These are phyloP conservation scores for Microctenopoma lineatum DNA, from an alignment of 2,797 vertebrate species.

Conservation along the genomic window DNA sequence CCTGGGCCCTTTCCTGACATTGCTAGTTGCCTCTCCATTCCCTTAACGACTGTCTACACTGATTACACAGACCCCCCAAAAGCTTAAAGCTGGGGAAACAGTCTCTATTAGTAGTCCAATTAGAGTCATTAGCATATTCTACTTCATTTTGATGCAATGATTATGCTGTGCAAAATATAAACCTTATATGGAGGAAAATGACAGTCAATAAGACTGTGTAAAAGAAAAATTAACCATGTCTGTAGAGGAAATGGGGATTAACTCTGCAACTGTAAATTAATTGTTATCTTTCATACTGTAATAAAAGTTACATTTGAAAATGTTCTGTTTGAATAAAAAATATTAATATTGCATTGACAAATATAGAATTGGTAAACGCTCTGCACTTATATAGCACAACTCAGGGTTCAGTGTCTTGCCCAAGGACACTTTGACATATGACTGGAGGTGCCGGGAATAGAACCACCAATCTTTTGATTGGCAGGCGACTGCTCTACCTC, in stretches of 20 bases:
- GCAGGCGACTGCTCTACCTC: no score
- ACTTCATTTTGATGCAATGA: conserved; percentile 95
- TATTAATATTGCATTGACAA: conserved; percentile 11
- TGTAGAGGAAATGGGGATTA: conserved; percentile 18
- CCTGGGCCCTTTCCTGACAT: conserved; percentile 99
- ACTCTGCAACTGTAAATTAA: conserved; percentile 14
- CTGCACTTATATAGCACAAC: no score
- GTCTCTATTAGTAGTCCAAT: conserved; percentile 99
- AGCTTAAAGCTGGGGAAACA: conserved; percentile 98
- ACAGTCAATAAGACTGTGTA: conserved; percentile 53
- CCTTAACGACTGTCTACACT: conserved; percentile 99
- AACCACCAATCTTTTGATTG: no score
- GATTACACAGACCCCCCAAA: conserved; percentile 99
- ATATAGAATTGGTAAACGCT: background rate
- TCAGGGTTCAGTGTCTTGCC: no score
- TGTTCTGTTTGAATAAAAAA: background rate
- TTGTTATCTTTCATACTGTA: conserved; percentile 1
- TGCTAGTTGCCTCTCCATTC: conserved; percentile 99
- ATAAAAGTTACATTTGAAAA: conserved; percentile 24
- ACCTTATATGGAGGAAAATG: conserved; percentile 73
- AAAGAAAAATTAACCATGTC: conserved; percentile 26
- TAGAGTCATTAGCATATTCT: conserved; percentile 99
- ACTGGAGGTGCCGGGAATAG: no score
- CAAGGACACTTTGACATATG: no score
- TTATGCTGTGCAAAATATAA: conserved; percentile 80